A percentile compares a stretch with the other conserved stretches of the same genome.
phyloP scores from a whole-genome alignment of 2,113 vertebrate species.

The Thalassoma bifasciatum region DNA sequence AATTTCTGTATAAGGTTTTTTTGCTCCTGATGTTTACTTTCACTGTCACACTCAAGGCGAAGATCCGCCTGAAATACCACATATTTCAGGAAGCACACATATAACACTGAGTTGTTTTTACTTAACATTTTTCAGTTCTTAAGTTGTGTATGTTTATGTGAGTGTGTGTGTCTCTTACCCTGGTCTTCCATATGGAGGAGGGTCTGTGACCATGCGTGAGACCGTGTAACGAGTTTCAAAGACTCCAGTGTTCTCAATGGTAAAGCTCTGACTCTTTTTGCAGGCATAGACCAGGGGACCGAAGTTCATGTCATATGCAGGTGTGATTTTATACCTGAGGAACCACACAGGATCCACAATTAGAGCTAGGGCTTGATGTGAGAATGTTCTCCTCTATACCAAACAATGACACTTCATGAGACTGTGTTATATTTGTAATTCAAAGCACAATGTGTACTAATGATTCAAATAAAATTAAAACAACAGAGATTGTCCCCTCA shows the following conservation, averaged over 20 bases:
- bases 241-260: constrained; percentile 87
- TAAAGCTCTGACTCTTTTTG: constrained; percentile 80
- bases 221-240: constrained; percentile 84
- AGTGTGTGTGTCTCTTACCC: constrained; percentile 70
- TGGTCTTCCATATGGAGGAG: constrained; percentile 43
- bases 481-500: no score
- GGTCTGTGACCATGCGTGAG: constrained; percentile 57
- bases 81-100: no score
- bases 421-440: no score
- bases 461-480: no score
- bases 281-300: constrained; percentile 82
- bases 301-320: constrained; percentile 84
- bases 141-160: background rate
- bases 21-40: no score
- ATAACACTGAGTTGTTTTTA: no score
- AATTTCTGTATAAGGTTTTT: no score
- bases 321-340: constrained; percentile 86
- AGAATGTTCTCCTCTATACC: no score
- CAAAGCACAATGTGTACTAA: background rate
- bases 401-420: no score
- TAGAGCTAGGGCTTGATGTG: background rate
- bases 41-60: no score
- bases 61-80: no score
- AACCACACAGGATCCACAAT: background rate
- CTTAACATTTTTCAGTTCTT: background rate